phyloP scores from a whole-genome alignment of 2,797 vertebrate genomes.

The Pelobates cultripes region DNA sequence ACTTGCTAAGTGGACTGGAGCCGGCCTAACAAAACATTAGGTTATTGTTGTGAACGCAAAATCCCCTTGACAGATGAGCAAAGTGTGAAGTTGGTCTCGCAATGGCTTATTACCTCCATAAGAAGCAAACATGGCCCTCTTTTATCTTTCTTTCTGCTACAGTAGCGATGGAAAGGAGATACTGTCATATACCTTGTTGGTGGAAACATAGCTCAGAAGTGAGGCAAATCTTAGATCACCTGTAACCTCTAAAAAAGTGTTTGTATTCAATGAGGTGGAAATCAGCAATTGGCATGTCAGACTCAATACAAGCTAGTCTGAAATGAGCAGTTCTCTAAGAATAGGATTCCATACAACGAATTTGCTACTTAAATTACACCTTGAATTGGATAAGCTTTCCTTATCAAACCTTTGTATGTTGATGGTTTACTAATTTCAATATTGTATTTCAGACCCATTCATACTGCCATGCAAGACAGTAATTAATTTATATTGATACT shows the following conservation, averaged over 20 bases:
- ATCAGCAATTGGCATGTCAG: slow-evolving; percentile 70
- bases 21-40: slow-evolving; percentile 80
- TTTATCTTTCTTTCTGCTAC: slow-evolving; percentile 63
- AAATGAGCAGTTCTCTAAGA: neutral
- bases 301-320: slow-evolving; percentile 36
- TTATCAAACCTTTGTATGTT: too few species aligned
- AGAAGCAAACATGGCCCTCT: slow-evolving; percentile 63
- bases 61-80: slow-evolving; percentile 74
- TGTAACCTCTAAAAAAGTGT: slow-evolving; percentile 56
- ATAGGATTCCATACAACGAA: too few species aligned
- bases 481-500: too few species aligned
- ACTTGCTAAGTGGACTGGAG: slow-evolving; percentile 79
- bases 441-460: too few species aligned
- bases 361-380: too few species aligned
- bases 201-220: slow-evolving; percentile 58
- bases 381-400: too few species aligned
- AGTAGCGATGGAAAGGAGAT: slow-evolving; percentile 63
- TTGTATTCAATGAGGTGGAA: slow-evolving; percentile 63
- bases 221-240: slow-evolving; percentile 51
- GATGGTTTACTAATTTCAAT: too few species aligned
- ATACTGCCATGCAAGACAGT: too few species aligned
- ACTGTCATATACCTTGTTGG: slow-evolving; percentile 59
- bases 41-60: slow-evolving; percentile 75
- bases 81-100: slow-evolving; percentile 79
- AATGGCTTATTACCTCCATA: slow-evolving; percentile 75